These are phyloP conservation scores for Dicrurus megarhynchus DNA, from an alignment of 2,113 vertebrate genomes.

Conservation along the genomic window DNA sequence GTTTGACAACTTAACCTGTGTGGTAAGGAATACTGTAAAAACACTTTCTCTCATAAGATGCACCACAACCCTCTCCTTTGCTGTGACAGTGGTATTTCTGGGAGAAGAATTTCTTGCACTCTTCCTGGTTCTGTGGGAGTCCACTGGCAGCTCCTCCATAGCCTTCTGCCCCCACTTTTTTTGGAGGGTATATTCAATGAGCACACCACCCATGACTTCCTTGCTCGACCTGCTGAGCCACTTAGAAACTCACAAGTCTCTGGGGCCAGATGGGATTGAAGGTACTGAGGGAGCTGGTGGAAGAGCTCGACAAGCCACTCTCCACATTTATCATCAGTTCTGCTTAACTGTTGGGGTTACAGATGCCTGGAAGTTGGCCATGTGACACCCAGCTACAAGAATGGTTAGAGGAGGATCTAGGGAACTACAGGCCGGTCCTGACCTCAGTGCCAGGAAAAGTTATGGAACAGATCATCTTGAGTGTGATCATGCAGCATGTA, in stretches of 20 bases:
- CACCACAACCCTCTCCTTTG: neutral
- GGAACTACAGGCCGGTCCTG: neutral
- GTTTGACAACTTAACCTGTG: neutral
- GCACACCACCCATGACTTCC: neutral
- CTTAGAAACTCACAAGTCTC: neutral
- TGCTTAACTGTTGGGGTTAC: neutral
- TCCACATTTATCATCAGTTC: neutral
- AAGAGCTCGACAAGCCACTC: neutral
- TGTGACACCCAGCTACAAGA: neutral
- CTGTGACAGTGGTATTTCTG: neutral
- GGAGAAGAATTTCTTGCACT: neutral
- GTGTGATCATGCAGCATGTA: neutral
- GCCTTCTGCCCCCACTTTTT: neutral
- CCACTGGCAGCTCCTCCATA: neutral
- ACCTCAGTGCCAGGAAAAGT: neutral
- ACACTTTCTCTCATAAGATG: neutral
- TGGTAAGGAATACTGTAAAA: neutral
- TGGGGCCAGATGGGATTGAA: neutral
- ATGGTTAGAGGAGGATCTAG: neutral
- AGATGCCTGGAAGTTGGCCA: neutral
- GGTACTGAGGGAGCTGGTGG: neutral
- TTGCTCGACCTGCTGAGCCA: neutral
- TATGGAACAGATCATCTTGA: neutral
- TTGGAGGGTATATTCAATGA: neutral
- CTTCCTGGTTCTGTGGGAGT: neutral